Percentiles rank a stretch among this genome's conserved stretches.
Evolutionary conservation across 2,113 vertebrate genomes (phyloP).

Genomic region (Corythoichthys intestinalis): DNA sequence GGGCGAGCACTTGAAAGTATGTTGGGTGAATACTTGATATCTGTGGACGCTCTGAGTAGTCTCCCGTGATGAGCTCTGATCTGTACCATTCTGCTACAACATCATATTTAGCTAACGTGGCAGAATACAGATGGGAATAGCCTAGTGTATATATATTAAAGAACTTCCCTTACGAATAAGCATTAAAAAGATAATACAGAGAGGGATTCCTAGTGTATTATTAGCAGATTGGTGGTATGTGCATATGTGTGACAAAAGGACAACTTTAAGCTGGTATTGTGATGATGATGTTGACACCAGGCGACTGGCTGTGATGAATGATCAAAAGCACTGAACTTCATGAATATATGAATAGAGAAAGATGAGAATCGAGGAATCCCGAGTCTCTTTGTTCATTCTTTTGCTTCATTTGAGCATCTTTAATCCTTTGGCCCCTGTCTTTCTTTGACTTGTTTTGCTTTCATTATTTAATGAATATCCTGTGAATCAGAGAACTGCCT

Average conservation of each 20-base stretch:
- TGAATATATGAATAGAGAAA: slow-evolving; percentile 70
- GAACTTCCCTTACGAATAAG: neutral
- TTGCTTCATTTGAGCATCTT: slow-evolving; percentile 46
- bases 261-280: slow-evolving; percentile 17
- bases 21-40: slow-evolving; percentile 24
- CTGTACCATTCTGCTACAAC: slow-evolving; percentile 27
- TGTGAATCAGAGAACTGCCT: slow-evolving; percentile 55
- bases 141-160: neutral
- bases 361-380: slow-evolving; percentile 41
- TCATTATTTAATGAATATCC: slow-evolving; percentile 68
- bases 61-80: slow-evolving; percentile 26
- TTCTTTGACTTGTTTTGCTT: slow-evolving; percentile 56
- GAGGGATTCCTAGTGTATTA: neutral
- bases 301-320: slow-evolving; percentile 52
- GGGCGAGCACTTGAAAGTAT: slow-evolving; percentile 15
- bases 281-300: slow-evolving; percentile 45
- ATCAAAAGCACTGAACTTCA: slow-evolving; percentile 53
- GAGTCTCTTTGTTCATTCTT: slow-evolving; percentile 41
- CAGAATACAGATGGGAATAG: slow-evolving; percentile 24
- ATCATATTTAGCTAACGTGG: slow-evolving; percentile 23
- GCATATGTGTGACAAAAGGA: slow-evolving; percentile 13
- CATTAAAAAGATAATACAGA: neutral
- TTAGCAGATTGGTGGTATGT: neutral
- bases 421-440: slow-evolving; percentile 33
- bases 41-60: slow-evolving; percentile 14